phyloP scores from a whole-genome alignment of 2,797 vertebrate species.

The Pyrocephalus nanus region DNA sequence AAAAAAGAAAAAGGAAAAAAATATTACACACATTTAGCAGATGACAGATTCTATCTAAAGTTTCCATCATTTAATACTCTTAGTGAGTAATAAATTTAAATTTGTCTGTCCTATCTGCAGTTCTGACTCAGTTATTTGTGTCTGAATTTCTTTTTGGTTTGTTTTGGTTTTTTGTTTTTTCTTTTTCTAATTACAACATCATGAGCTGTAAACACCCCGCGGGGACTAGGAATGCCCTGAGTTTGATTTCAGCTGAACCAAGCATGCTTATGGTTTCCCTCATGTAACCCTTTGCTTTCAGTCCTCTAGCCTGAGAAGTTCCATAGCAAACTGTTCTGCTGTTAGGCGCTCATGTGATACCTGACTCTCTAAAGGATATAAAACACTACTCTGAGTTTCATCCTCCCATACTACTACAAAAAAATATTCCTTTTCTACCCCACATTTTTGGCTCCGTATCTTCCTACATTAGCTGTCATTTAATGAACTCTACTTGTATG shows the following conservation, averaged over 20 bases:
- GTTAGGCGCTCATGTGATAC: neutral
- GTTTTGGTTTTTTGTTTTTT: neutral
- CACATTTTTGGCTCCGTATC: neutral
- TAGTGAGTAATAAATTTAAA: neutral
- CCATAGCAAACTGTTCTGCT: neutral
- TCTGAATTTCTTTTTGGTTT: neutral
- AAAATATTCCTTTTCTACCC: neutral
- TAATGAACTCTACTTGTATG: neutral
- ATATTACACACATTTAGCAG: neutral
- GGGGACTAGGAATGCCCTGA: neutral
- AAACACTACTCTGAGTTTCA: constrained; percentile 1
- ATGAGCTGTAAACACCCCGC: neutral
- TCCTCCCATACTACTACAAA: constrained; percentile 32
- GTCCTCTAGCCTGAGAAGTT: neutral
- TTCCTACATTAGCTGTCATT: constrained; percentile 28
- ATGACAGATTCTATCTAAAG: neutral
- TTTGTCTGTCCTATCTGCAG: neutral
- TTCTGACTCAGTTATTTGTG: neutral
- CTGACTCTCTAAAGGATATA: constrained; percentile 10
- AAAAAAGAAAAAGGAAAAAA: accelerated
- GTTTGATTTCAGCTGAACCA: neutral
- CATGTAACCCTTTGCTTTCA: neutral
- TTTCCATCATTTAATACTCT: neutral
- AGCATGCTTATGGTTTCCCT: neutral
- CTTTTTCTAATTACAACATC: neutral